A percentile compares a stretch with the other conserved stretches of the same genome.
Evolutionary conservation across 2,888 invertebrate genomes (phyloP).

Genomic region (Ferrisia virgata): DNA sequence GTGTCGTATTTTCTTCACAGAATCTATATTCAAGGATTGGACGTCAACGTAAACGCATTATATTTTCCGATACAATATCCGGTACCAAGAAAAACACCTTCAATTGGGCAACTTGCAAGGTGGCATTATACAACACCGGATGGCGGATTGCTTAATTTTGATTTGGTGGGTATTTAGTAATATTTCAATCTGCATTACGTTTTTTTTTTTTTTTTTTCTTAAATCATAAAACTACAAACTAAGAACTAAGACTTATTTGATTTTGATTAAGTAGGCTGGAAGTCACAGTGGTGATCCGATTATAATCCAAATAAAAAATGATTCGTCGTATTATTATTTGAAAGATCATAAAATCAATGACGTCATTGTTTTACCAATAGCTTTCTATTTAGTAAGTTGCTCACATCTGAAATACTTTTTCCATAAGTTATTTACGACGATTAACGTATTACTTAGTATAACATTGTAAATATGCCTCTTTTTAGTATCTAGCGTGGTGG

Average conservation of each 20-base stretch:
- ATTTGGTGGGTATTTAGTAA: too few relatives aligned
- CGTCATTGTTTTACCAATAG: background rate
- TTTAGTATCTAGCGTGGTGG: constrained; percentile 35
- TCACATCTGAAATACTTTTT: too few relatives aligned
- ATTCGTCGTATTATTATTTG: constrained; percentile 1
- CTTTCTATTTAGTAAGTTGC: constrained; percentile 38
- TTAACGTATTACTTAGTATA: too few relatives aligned
- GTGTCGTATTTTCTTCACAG: constrained; percentile 50
- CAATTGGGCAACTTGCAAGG: constrained; percentile 73
- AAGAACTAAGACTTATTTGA: too few relatives aligned
- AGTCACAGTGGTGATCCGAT: background rate
- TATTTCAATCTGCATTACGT: too few relatives aligned
- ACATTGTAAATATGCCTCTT: too few relatives aligned
- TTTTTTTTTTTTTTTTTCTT: too few relatives aligned
- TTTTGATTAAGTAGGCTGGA: background rate
- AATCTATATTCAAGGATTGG: constrained; percentile 72
- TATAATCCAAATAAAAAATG: background rate
- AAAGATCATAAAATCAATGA: background rate
- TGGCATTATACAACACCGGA: constrained; percentile 70
- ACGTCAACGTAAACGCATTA: constrained; percentile 69
- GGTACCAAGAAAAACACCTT: constrained; percentile 79
- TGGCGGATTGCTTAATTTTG: background rate
- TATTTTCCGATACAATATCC: constrained; percentile 75
- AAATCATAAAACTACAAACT: too few relatives aligned
- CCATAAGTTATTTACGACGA: too few relatives aligned